A percentile compares a stretch with the other conserved stretches of the same genome.
Evolutionary conservation across 2,113 vertebrate species (phyloP).

Genomic region (Smithornis capensis): DNA sequence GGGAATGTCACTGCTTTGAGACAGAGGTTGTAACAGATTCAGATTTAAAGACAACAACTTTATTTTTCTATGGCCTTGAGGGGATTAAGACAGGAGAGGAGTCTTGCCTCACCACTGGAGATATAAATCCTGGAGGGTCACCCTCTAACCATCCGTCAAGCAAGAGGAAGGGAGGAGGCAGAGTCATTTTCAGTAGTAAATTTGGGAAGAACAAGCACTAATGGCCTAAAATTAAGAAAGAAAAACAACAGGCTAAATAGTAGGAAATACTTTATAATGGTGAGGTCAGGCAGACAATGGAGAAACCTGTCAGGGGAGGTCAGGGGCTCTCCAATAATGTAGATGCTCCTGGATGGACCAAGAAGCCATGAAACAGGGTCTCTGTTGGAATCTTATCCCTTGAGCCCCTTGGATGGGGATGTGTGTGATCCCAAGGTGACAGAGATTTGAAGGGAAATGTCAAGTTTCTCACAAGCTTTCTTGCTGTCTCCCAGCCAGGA

Average conservation of each 20-base stretch:
- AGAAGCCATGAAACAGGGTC: neutral
- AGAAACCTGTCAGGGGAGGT: conserved; percentile 33
- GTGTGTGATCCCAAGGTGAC: neutral
- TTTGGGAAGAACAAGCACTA: conserved; percentile 68
- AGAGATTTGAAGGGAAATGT: accelerated
- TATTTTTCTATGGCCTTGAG: conserved; percentile 8
- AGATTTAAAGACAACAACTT: neutral
- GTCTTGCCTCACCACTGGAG: neutral
- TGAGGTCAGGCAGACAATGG: conserved; percentile 66
- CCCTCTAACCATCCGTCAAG: conserved; percentile 50
- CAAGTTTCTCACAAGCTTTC: neutral
- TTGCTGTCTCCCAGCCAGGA: neutral
- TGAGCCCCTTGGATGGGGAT: accelerated
- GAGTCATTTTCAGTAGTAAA: conserved; percentile 62
- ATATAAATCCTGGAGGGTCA: conserved; percentile 63
- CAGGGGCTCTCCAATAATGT: conserved; percentile 25
- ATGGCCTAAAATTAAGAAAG: conserved; percentile 69
- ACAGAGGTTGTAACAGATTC: neutral
- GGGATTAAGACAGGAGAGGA: conserved; percentile 39
- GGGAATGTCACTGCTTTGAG: neutral
- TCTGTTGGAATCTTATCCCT: neutral
- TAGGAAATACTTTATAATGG: conserved; percentile 68
- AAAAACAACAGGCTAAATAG: conserved; percentile 71
- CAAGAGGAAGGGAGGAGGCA: conserved; percentile 66
- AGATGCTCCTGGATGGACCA: neutral